Evolutionary conservation across 2,797 vertebrate genomes (phyloP), one percentile per base, ranked within the genome.

Genomic region (Rhadinocentrus ornatus): DNA sequence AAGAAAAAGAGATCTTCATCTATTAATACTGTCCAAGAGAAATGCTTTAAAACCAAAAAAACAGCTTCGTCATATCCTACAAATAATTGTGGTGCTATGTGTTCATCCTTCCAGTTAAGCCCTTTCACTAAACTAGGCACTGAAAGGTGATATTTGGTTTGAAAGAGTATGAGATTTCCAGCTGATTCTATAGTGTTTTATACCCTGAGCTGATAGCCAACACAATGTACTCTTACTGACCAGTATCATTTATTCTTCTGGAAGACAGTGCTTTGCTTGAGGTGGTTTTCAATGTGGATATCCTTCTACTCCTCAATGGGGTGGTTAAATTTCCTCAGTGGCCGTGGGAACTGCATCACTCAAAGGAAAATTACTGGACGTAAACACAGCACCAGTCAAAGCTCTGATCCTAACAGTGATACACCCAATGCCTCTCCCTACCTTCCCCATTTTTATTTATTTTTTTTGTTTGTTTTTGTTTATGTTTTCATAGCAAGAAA

Each of bases 121-220:
- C 27, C 41, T 6, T 34, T 50, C 31, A 22, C 27, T 56, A 44
- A 62, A 26, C 32, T 50, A 2, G 12, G 12, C 0, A n/a, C 39
- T 66, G 77, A 53, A 75, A 84, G 16, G 32, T 29, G 78, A 85
- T 80, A 61, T 69, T 60, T 59, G 22, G 18, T 62, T 61, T 2
- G 1, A 22, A 20, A 9, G 32, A 31, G 73, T 79, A 55, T 82
- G 72, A 65, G 66, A 80, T 89, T 73, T 71, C 78, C 8, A 1
- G 46, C 56, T 75, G 75, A 72, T 84, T 78, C 78, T 75, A 77
- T 77, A 81, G 78, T 39, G 83, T 56, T 37, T 13, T 27, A 32
- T 65, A 61, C 58, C 41, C 15, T 4, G 66, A 52, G 67, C 26
- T 27, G 55, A 58, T 29, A 54, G 52, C 53, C 55, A 32, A 59